Base-by-base conservation (phyloP, 2,113 vertebrate species). In the Cervus canadensis region DNA sequence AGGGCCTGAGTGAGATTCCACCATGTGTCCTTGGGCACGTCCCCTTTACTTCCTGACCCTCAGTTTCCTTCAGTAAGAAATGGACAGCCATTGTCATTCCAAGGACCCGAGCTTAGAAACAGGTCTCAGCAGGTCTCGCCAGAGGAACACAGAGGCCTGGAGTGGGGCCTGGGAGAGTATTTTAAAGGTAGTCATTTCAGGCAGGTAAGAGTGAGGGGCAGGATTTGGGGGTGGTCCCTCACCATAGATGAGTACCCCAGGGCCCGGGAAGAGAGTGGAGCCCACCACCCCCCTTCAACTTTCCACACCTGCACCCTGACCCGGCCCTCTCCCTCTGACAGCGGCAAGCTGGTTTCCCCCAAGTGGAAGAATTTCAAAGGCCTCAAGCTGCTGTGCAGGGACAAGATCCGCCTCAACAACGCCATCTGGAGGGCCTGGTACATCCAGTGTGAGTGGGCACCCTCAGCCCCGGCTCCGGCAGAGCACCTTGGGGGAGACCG, bases 321-420 rank as follows among this genome's bases (percentile, higher is more conserved):
- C n/a, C 64, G 62, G 36, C 43, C 64, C 1, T 91, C 59, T 95
- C 78, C 52, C 92, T 71, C 57, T 12, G 4, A 95, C 98, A 99
- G 99, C 91, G 99, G 99, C 94, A 99, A 99, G 96, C 99, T 99
- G 89, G 99, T 99, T 7, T 99, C 99, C 62, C 99, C 99, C 7
- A 99, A 99, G 98, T 99, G 99, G 99, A 99, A 99, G 99, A 99
- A 99, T 89, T 99, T 99, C 98, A 99, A 99, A 97, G 99, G 99
- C 8, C 99, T 99, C 98, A 98, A 99, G 83, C 96, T 99, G 97
- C 99, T 99, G 83, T 99, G 99, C 99, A 98, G 99, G 89, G 99
- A 99, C 97, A 99, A 99, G 98, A 99, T 99, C 89, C 99, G 99
- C 7, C 99, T 99, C 97, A 99, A 99, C 99, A 99, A 99, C 0